Base-by-base conservation (phyloP, 64 coral and sea anemone species). In the Porites australiensis region DNA sequence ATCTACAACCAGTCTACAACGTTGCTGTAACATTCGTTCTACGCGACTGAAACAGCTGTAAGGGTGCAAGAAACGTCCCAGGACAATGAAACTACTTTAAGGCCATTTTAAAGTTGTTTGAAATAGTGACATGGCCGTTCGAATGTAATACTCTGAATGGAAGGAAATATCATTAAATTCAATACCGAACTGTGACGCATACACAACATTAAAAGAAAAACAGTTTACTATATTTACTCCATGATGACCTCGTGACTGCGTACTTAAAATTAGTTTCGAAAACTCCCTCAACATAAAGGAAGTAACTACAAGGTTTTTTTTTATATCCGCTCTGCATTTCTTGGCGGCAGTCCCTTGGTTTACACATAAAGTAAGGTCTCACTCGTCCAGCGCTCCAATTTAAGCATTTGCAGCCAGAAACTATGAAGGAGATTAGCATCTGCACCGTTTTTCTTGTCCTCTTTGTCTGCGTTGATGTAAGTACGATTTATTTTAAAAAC, bases 341-440 rank as follows among this genome's bases (percentile, higher is more conserved):
- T 45, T 27, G 27, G 27, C 13, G 14, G 5, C 13, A 73, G 27
- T 73, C 43, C 23, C 70, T 20, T 10, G n/a, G 19, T 3, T 19
- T 14, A 5, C 18, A 13, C 13, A n/a, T 18, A 18, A 16, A 63
- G 55, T 22, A 7, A 13, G 5, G 4, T 8, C 44, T 44, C 23
- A 14, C 11, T 82, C 48, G 1, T 18, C 2, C n/a, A 44, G 78
- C 13, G 5, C 8, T 44, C 13, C 5, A 1, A 81, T 20, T 7
- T 57, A 3, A 71, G 43, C 8, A 23, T 22, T 27, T 6, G 20
- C 2, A 79, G 22, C 37, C 58, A 64, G 79, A 18, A 37, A 2
- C 43, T 8, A 82, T 82, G 79, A 43, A 44, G 58, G 65, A 64
- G 48, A 82, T 82, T 82, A 48, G 79, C 79, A 82, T 82, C 44